Percentiles rank a stretch among this genome's conserved stretches.
Conservation (phyloP, 2,797 vertebrate species). For the Zenarchopterus dispar region DNA sequence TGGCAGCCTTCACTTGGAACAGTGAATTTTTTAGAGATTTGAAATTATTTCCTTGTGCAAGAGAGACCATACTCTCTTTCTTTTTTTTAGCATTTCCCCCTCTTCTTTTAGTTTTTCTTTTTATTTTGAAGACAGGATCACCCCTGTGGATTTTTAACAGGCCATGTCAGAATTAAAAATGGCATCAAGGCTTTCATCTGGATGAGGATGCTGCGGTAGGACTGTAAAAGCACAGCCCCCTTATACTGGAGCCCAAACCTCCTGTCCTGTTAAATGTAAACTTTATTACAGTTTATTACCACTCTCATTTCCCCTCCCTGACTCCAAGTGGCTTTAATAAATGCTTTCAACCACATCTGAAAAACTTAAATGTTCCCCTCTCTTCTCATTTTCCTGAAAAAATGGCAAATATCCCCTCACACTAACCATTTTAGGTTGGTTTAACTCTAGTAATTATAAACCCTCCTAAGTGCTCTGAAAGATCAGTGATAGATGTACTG, state of each 20-base stretch:
- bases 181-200: conserved; percentile 40
- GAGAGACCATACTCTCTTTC: background rate
- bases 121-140: conserved; percentile 35
- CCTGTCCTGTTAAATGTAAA: conserved; percentile 49
- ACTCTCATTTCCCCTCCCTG: conserved; percentile 51
- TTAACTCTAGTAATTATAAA: background rate
- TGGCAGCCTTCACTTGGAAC: no score
- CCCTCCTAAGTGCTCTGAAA: no score
- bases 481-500: no score
- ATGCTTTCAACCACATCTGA: conserved; percentile 48
- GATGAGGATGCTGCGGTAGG: conserved; percentile 19
- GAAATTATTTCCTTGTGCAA: background rate
- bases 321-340: conserved; percentile 56
- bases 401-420: conserved; percentile 2
- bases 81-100: background rate
- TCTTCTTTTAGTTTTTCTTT: background rate
- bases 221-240: conserved; percentile 38
- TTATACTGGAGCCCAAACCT: conserved; percentile 21
- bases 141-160: conserved; percentile 30
- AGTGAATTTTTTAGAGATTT: background rate
- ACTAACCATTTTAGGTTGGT: background rate
- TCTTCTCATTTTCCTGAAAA: conserved; percentile 25
- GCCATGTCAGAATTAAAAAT: conserved; percentile 30
- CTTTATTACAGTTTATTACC: conserved; percentile 48
- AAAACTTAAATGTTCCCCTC: background rate